A percentile compares a stretch with the other conserved stretches of the same genome.
These are phyloP conservation scores for Meganola albula DNA, from an alignment of 2,888 invertebrate genomes.

Conservation along the genomic window DNA sequence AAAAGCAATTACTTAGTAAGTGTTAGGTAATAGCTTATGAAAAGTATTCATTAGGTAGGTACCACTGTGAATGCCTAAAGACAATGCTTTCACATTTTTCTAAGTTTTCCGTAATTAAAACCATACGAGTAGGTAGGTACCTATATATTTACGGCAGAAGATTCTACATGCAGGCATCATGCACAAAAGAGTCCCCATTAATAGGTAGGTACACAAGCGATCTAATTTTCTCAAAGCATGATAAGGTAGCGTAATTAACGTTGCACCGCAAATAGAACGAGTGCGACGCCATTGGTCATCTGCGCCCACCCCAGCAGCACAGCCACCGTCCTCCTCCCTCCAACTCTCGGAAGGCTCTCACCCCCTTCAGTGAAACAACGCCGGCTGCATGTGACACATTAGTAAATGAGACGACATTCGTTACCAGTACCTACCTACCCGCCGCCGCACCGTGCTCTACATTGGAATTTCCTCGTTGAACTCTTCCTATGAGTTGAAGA, in stretches of 20 bases:
- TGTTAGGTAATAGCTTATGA: too few species aligned
- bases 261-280: constrained; percentile 47
- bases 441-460: too few species aligned
- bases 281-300: constrained; percentile 65
- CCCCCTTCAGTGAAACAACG: constrained; percentile 61
- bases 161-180: constrained; percentile 2
- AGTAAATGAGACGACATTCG: constrained; percentile 78
- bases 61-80: too few species aligned
- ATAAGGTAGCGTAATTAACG: constrained; percentile 64
- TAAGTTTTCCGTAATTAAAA: too few species aligned
- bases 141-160: too few species aligned
- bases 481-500: constrained; percentile 20
- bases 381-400: constrained; percentile 78
- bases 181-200: not conserved
- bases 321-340: constrained; percentile 19
- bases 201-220: not conserved
- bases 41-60: too few species aligned
- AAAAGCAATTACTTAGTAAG: too few species aligned
- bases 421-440: constrained; percentile 74
- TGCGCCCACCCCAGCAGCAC: constrained; percentile 27
- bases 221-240: too few species aligned
- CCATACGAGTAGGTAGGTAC: too few species aligned
- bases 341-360: constrained; percentile 18
- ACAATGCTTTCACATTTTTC: too few species aligned
- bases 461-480: constrained; percentile 59